Percentiles rank a stretch among this genome's conserved stretches.
Evolutionary conservation across 2,888 invertebrate genomes (phyloP).

Genomic region (Eustalomyia histrio): DNA sequence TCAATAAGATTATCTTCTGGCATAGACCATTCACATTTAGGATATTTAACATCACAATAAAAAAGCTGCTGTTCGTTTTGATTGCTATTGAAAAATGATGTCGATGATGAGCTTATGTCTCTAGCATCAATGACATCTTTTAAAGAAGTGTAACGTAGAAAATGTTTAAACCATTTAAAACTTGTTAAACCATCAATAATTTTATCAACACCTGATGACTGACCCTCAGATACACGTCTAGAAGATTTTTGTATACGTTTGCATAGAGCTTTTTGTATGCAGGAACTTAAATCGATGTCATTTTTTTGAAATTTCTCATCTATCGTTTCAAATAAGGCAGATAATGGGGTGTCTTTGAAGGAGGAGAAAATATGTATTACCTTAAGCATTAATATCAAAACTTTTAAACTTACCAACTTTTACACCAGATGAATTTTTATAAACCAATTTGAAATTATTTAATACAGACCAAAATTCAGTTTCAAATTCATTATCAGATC

Average conservation of each 20-base stretch:
- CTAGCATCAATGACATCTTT: constrained; percentile 81
- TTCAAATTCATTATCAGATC: constrained; percentile 46
- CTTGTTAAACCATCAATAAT: constrained; percentile 81
- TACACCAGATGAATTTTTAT: constrained; percentile 71
- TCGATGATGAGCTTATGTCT: constrained; percentile 70
- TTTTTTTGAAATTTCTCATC: constrained; percentile 82
- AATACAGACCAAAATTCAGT: constrained; percentile 63
- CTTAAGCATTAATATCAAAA: neutral
- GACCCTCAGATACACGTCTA: constrained; percentile 65
- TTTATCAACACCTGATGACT: constrained; percentile 80
- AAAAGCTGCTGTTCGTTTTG: constrained; percentile 28
- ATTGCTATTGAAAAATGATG: neutral
- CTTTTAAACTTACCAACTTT: constrained; percentile 69
- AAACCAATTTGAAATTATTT: constrained; percentile 72
- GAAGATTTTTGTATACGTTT: constrained; percentile 79
- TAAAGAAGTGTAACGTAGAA: constrained; percentile 80
- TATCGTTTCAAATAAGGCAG: constrained; percentile 78
- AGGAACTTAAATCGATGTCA: constrained; percentile 83
- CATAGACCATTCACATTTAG: constrained; percentile 79
- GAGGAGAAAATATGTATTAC: neutral
- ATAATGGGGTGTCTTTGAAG: constrained; percentile 70
- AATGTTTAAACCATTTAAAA: constrained; percentile 79
- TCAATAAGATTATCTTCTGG: constrained; percentile 71
- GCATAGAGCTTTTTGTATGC: constrained; percentile 83
- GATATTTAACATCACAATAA: constrained; percentile 79